Evolutionary conservation across 2,888 invertebrate species (phyloP).

Genomic region (Perizoma affinitatum): DNA sequence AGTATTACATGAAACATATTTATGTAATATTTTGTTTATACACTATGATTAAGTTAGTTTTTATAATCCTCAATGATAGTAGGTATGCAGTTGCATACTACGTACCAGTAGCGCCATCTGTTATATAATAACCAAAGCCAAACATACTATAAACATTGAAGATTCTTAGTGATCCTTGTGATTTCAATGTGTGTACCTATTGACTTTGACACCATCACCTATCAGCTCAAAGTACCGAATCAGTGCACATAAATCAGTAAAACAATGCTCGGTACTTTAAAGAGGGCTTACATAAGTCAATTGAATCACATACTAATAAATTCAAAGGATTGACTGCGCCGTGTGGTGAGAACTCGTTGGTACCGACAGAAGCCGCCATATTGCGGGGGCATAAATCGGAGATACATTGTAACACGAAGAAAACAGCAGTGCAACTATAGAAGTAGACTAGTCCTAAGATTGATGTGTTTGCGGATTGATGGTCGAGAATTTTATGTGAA

Average conservation of each 20-base stretch:
- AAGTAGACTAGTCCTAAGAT: too few relatives aligned
- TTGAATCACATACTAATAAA: constrained; percentile 69
- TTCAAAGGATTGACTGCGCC: constrained; percentile 72
- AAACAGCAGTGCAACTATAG: constrained; percentile 9
- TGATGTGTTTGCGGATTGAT: too few relatives aligned
- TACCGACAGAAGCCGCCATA: constrained; percentile 74
- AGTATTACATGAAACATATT: too few relatives aligned
- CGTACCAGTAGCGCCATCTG: too few relatives aligned
- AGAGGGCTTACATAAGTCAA: constrained; percentile 64
- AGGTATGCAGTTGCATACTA: too few relatives aligned
- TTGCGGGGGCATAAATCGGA: constrained; percentile 77
- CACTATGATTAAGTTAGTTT: too few relatives aligned
- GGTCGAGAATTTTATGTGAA: too few relatives aligned
- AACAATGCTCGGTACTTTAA: constrained; percentile 67
- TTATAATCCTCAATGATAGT: too few relatives aligned
- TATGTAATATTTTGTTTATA: too few relatives aligned
- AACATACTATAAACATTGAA: too few relatives aligned
- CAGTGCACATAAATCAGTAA: constrained; percentile 64
- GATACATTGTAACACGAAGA: constrained; percentile 42
- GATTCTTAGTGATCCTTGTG: too few relatives aligned
- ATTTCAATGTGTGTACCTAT: not conserved
- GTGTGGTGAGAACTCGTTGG: constrained; percentile 76
- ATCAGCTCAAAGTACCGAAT: constrained; percentile 24
- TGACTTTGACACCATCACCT: constrained; percentile 8
- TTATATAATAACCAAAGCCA: too few relatives aligned